Base-by-base conservation (phyloP, 1,140 invertebrate species). In the Hetaerina americana region DNA sequence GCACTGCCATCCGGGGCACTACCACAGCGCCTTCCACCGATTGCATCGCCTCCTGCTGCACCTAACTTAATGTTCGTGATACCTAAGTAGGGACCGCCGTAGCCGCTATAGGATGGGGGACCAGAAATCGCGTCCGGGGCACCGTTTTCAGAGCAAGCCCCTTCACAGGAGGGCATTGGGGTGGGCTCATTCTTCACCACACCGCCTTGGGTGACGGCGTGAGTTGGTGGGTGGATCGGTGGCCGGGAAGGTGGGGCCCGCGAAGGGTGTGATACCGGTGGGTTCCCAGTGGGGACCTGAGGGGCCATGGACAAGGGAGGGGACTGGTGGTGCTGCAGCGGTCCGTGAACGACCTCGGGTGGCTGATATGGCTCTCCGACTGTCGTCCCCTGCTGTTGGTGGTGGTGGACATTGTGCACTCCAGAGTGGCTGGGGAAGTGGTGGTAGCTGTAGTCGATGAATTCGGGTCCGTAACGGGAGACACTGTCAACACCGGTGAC, bases 401-500 rank as follows among this genome's bases (percentile, higher is more conserved):
- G 75, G 24, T 73, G 72, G 70, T 73, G 72, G 26, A 73, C 74
- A 22, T 71, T 74, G 25, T 73, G 74, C 66, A 72, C 68, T 0
- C 68, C 68, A 27, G 68, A 57, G 22, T 57, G 68, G 18, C 26
- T 28, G 0, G 68, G 68, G 26, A 69, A 69, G n/a, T 27, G n/a
- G 28, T 69, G 68, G 68, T 69, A 69, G 26, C 26, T 27, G 68
- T 69, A 69, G 28, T 69, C 68, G 18, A 69, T 27, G 26, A 25
- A 69, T n/a, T 69, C 68, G 0, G 26, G 26, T 5, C 68, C 68
- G 22, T n/a, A 27, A 8, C 68, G 26, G 26, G 26, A 27, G 26
- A 72, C 70, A 68, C 28, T 69, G 72, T 26, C 68, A 75, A 25
- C 70, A 73, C 66, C 66, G 77, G 70, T 70, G 76, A 70, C 67